Evolutionary conservation across 2,888 invertebrate species (phyloP).

Genomic region (Idaea biselata): DNA sequence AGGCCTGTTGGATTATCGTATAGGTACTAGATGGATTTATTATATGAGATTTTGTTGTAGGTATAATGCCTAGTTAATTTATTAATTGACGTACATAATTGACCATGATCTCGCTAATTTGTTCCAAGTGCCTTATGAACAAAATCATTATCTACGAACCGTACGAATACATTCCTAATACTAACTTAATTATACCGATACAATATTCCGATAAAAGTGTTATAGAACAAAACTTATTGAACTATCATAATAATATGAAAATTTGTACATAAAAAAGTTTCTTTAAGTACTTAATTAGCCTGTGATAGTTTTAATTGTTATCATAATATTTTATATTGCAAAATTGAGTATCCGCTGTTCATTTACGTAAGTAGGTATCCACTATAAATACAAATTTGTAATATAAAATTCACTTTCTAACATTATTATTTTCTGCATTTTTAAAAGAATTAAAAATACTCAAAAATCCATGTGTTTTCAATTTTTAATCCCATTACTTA

Average conservation of each 20-base stretch:
- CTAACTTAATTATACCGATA: constrained; percentile 31
- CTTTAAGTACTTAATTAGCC: constrained; percentile 67
- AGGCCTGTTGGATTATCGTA: too few species aligned
- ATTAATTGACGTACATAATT: constrained; percentile 22
- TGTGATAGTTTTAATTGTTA: constrained; percentile 59
- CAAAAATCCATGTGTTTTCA: constrained; percentile 34
- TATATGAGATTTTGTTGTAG: not conserved
- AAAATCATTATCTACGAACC: constrained; percentile 46
- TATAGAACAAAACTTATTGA: constrained; percentile 9
- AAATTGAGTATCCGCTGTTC: constrained; percentile 31
- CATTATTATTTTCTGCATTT: constrained; percentile 74
- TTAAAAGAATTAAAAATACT: constrained; percentile 71
- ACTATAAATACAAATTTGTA: constrained; percentile 76
- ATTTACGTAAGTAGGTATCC: constrained; percentile 13
- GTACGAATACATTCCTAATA: constrained; percentile 53
- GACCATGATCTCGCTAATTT: constrained; percentile 64
- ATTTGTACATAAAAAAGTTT: constrained; percentile 17
- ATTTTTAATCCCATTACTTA: constrained; percentile 17
- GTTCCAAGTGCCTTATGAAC: constrained; percentile 79
- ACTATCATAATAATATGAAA: constrained; percentile 13
- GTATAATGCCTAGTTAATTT: not conserved
- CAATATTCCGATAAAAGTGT: not conserved
- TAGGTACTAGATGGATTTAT: too few species aligned
- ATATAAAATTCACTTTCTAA: constrained; percentile 73
- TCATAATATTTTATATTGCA: constrained; percentile 30